These are phyloP conservation scores for Simalia tracyae DNA, from an alignment of 2,797 vertebrate genomes.

Conservation along the genomic window DNA sequence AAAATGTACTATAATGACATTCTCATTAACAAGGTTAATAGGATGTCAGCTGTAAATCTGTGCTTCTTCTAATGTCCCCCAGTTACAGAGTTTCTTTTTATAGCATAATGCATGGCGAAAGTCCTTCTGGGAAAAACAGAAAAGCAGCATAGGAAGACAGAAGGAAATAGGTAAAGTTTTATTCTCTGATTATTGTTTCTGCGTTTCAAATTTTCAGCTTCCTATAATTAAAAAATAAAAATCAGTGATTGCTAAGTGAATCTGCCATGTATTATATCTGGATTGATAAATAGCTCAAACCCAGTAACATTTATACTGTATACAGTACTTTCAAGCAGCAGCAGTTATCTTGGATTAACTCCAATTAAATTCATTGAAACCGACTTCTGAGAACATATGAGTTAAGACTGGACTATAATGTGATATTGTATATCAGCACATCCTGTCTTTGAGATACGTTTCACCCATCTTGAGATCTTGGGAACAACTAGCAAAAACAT, in stretches of 20 bases:
- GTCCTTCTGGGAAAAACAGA: neutral
- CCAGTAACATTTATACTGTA: neutral
- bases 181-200: neutral
- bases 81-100: neutral
- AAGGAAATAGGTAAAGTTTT: neutral
- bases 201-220: neutral
- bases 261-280: neutral
- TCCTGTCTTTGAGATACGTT: neutral
- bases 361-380: neutral
- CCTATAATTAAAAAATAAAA: neutral
- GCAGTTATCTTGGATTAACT: neutral
- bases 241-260: neutral
- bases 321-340: neutral
- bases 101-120: neutral
- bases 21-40: neutral
- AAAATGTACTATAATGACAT: neutral
- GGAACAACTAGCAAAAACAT: constrained; percentile 15
- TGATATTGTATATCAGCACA: neutral
- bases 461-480: neutral
- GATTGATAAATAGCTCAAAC: neutral
- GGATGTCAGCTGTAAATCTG: neutral
- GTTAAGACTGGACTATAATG: neutral
- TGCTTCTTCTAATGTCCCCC: neutral
- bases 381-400: neutral
- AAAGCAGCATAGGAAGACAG: neutral